These are phyloP conservation scores for Helarctos malayanus DNA, from an alignment of 2,797 vertebrate genomes.

Conservation along the genomic window DNA sequence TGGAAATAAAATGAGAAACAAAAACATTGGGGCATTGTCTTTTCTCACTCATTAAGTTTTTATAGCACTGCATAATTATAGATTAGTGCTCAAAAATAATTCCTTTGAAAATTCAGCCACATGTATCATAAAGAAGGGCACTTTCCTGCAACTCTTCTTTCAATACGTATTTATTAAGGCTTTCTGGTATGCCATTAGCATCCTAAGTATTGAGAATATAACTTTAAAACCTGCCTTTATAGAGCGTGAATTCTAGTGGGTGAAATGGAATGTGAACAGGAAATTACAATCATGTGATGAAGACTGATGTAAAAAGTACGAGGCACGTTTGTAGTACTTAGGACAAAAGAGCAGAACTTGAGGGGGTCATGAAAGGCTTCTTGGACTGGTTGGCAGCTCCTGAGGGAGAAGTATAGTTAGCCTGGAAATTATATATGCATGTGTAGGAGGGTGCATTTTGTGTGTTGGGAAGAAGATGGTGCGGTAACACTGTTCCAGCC, in stretches of 20 bases:
- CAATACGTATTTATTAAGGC: background rate
- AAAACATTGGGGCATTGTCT: background rate
- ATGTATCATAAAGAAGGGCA: background rate
- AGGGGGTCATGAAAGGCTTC: background rate
- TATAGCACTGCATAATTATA: background rate
- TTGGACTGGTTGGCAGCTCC: background rate
- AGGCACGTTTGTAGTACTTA: background rate
- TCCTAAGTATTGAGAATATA: background rate
- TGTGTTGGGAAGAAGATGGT: background rate
- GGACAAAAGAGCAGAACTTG: background rate
- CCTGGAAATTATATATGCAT: background rate
- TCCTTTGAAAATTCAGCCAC: slow-evolving; percentile 17
- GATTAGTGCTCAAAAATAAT: background rate
- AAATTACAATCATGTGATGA: background rate
- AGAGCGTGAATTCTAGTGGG: background rate
- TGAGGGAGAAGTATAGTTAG: background rate
- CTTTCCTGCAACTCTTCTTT: slow-evolving; percentile 10
- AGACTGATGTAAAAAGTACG: background rate
- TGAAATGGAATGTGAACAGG: background rate
- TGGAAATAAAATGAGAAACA: background rate
- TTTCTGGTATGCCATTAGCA: background rate
- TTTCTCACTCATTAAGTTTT: background rate
- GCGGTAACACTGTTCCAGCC: background rate
- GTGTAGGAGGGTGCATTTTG: background rate
- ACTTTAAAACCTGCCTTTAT: background rate